These are phyloP conservation scores for Choloepus didactylus DNA, from an alignment of 2,797 vertebrate species.

Conservation along the genomic window DNA sequence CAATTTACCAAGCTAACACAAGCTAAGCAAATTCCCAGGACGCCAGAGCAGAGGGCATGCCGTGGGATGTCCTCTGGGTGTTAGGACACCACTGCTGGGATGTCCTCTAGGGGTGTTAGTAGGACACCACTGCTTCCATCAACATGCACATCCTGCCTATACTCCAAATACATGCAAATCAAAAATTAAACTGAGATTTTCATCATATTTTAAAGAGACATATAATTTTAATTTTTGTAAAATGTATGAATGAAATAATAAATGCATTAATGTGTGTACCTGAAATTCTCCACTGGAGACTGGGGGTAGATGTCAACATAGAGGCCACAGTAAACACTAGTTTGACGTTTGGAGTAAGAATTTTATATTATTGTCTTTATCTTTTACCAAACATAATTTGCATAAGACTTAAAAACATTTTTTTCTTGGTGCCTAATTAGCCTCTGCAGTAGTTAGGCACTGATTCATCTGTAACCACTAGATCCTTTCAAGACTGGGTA, in stretches of 20 bases:
- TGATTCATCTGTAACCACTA: neutral
- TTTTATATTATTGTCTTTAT: conserved; percentile 24
- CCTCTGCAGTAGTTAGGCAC: neutral
- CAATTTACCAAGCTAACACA: neutral
- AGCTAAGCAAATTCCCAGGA: neutral
- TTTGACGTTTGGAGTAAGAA: neutral
- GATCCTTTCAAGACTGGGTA: neutral
- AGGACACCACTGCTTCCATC: neutral
- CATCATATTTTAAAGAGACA: neutral
- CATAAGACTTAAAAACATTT: neutral
- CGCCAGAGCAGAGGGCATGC: neutral
- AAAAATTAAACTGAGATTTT: neutral
- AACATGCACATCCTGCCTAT: neutral
- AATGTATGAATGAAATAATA: neutral
- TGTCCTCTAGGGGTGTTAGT: too few species aligned
- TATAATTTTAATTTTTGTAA: neutral
- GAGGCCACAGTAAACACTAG: neutral
- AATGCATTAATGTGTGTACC: neutral
- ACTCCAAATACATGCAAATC: neutral
- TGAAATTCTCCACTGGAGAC: neutral
- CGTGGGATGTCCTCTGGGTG: neutral
- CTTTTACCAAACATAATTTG: conserved; percentile 20
- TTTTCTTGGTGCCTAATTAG: neutral
- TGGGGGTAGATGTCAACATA: neutral
- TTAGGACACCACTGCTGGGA: neutral